Evolutionary conservation across 2,797 vertebrate genomes (phyloP).

Genomic region (Anniella stebbinsi): DNA sequence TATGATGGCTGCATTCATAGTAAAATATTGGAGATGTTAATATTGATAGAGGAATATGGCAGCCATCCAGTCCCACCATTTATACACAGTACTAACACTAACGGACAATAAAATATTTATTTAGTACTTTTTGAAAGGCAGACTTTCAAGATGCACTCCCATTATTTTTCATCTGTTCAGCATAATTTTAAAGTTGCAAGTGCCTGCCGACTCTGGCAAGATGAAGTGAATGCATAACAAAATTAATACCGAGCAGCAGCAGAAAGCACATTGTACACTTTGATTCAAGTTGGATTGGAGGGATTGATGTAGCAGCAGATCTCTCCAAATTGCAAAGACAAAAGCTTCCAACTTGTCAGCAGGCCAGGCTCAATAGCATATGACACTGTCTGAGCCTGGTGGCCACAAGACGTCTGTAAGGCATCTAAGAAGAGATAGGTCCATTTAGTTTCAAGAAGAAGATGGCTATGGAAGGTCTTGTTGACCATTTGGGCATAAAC

Average conservation of each 20-base stretch:
- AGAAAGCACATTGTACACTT: background rate
- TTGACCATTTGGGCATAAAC: background rate
- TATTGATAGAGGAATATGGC: conserved; percentile 20
- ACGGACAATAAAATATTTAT: conserved; percentile 31
- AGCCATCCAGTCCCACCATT: conserved; percentile 5
- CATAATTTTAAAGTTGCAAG: conserved; percentile 4
- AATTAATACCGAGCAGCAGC: background rate
- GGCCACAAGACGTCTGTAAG: background rate
- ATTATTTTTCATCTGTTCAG: background rate
- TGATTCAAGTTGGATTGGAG: background rate
- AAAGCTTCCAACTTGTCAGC: background rate
- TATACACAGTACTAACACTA: conserved; percentile 9
- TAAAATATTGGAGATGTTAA: conserved; percentile 29
- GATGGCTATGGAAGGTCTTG: background rate
- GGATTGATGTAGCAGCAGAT: background rate
- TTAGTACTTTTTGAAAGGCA: background rate
- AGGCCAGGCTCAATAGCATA: background rate
- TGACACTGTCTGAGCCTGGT: background rate
- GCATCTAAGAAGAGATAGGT: background rate
- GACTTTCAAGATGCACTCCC: background rate
- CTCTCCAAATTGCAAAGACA: background rate
- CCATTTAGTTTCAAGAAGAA: background rate
- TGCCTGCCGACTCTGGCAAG: background rate
- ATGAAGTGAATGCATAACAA: background rate
- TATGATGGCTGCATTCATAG: background rate